Evolutionary conservation across 2,797 vertebrate species (phyloP), one percentile per base, ranked within the genome.

Genomic region (Apogon hyalosoma): DNA sequence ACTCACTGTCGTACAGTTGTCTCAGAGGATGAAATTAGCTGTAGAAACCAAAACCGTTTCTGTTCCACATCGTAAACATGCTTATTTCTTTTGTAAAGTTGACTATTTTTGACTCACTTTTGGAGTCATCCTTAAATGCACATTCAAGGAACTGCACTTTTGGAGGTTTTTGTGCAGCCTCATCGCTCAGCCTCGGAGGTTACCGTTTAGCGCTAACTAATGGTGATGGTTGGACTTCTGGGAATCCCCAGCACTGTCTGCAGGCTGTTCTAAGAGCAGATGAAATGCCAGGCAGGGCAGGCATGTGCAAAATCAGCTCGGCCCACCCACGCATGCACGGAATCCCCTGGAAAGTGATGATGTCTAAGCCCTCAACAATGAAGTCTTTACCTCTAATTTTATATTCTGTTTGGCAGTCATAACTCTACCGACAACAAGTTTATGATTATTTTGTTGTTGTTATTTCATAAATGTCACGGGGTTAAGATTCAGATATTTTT

Each of bases 301-400:
- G 49, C 69, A 80, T 86, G 86, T 79, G 60, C 69, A 47, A 56
- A 71, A 72, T 58, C 49, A 80, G 47, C 58, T 49, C 15, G 3
- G 33, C 67, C 69, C 69, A 42, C 49, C 55, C 60, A 58, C 40
- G 53, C 66, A 63, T 18, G 24, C 12, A 28, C n/a, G 28, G 41
- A 62, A 56, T 64, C 62, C 42, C 60, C 45, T 49, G 52, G 39
- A 68, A 36, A 45, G 18, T 31, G 51, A 14, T 8, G 51, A 39
- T 42, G 71, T 61, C 42, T 21, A 47, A 54, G 63, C 41, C 47
- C 62, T n/a, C 28, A n/a, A 47, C 63, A 49, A 56, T 38, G 5
- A 7, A 39, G 15, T 18, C 13, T 62, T 56, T 15, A 48, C 57
- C 41, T 58, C n/a, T 16, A 66, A 4, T 38, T 46, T 57, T 53